Conservation (phyloP, 2,113 vertebrate species). For the Ceuthmochares aereus region DNA sequence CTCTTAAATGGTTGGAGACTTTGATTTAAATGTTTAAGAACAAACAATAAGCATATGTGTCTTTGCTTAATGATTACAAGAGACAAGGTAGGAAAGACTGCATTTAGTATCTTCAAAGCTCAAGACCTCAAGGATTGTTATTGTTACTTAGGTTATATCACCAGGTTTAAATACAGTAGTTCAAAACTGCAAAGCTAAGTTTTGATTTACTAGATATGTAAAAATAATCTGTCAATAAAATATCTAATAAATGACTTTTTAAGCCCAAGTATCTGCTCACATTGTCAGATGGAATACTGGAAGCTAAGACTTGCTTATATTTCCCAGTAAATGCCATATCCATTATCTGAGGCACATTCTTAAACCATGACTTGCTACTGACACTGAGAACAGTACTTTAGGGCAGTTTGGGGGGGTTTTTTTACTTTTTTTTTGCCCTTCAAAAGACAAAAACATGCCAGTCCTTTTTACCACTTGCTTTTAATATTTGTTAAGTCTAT, state of each 20-base stretch:
- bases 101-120: neutral
- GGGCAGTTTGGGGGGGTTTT: no score
- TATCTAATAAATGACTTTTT: neutral
- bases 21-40: neutral
- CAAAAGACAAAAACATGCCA: neutral
- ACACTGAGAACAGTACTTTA: neutral
- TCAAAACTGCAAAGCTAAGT: neutral
- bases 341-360: neutral
- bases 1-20: neutral
- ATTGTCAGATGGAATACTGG: neutral
- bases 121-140: neutral
- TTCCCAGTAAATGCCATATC: neutral
- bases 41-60: neutral
- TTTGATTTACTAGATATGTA: neutral
- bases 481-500: neutral
- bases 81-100: neutral
- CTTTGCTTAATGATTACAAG: neutral
- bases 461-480: neutral
- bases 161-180: neutral
- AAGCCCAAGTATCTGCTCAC: neutral
- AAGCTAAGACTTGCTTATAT: neutral
- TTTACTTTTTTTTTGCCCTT: neutral
- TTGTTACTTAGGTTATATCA: no score
- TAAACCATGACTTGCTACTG: neutral
- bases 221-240: neutral